Conservation (phyloP, 92 coral and sea anemone genomes). For the Virgularia gustaviana region DNA sequence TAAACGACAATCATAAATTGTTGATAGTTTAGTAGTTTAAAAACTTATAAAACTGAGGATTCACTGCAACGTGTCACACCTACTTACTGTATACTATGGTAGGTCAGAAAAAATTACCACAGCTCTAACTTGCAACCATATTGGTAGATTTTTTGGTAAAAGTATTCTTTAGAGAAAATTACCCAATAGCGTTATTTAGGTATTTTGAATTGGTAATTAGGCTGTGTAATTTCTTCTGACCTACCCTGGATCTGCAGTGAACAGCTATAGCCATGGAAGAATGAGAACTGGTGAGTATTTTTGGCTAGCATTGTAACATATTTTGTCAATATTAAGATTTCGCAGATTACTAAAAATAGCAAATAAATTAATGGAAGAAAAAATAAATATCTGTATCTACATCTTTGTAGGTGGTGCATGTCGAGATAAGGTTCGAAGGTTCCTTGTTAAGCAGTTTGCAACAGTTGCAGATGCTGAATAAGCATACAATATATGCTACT, state of each 20-base stretch:
- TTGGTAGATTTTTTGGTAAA: slow-evolving; percentile 42
- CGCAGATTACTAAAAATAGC: no score
- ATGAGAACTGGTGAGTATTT: slow-evolving; percentile 9
- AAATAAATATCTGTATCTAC: not conserved
- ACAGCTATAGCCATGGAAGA: slow-evolving; percentile 16
- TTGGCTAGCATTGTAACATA: no score
- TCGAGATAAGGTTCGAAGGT: slow-evolving; percentile 27
- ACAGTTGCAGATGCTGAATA: slow-evolving; percentile 28
- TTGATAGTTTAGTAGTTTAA: not conserved
- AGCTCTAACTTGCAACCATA: no score
- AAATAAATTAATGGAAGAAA: slow-evolving; percentile 13
- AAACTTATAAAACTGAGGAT: not conserved
- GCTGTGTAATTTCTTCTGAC: slow-evolving; percentile 16
- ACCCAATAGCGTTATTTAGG: no score
- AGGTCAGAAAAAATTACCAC: no score
- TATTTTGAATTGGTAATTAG: not conserved
- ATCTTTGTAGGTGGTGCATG: slow-evolving; percentile 28
- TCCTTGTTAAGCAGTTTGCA: slow-evolving; percentile 8
- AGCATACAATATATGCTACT: slow-evolving; percentile 26
- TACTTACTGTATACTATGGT: not conserved
- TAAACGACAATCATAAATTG: not conserved
- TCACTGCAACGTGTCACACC: not conserved
- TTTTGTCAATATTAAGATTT: no score
- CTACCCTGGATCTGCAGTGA: slow-evolving; percentile 19
- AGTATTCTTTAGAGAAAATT: slow-evolving; percentile 34